Evolutionary conservation across 2,113 vertebrate genomes (phyloP).

Genomic region (Osmerus mordax): DNA sequence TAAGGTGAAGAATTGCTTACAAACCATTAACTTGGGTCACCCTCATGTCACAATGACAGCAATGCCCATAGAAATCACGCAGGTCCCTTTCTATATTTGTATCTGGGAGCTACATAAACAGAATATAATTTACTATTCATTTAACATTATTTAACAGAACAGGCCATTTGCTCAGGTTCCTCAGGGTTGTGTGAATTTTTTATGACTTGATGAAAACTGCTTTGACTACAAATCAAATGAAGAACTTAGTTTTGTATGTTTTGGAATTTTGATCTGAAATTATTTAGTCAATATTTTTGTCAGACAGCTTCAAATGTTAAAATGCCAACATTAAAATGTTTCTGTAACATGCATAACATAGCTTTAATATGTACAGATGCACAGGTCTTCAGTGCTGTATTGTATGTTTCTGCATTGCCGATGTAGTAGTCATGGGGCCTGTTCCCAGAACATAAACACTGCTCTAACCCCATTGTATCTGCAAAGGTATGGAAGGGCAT

Average conservation of each 20-base stretch:
- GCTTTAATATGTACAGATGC: not conserved
- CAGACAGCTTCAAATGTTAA: not conserved
- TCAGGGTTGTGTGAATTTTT: not conserved
- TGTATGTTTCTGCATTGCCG: not conserved
- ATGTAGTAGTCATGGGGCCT: not conserved
- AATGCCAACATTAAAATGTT: not conserved
- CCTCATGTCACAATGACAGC: constrained; percentile 66
- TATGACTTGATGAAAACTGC: not conserved
- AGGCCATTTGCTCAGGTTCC: constrained; percentile 7
- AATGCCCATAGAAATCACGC: constrained; percentile 55
- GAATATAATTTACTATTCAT: constrained; percentile 55
- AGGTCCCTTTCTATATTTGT: constrained; percentile 40
- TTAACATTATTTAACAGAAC: constrained; percentile 15
- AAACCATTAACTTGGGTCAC: constrained; percentile 72
- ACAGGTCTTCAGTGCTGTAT: not conserved
- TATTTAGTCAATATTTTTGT: no score
- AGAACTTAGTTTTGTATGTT: not conserved
- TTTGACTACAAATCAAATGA: not conserved
- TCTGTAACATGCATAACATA: not conserved
- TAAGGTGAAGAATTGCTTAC: constrained; percentile 68
- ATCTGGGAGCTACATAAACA: constrained; percentile 56
- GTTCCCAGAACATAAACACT: constrained; percentile 10
- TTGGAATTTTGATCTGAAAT: no score
- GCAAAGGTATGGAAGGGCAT: constrained; percentile 43
- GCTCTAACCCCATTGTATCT: constrained; percentile 31